Conservation (phyloP, 2,888 invertebrate genomes). For the Sarcophaga variegata region DNA sequence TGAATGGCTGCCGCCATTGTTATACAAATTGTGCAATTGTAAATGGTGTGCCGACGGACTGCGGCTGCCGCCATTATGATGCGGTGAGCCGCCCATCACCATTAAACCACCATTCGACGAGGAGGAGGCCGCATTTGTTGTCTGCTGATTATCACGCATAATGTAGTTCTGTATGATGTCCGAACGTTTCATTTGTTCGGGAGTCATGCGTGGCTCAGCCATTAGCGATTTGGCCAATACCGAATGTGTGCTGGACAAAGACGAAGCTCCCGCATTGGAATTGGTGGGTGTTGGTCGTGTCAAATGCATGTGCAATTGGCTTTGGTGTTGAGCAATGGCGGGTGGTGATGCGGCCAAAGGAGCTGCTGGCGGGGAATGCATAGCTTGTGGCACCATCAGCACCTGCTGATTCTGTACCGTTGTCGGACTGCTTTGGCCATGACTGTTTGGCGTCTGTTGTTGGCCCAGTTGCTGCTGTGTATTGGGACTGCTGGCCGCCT, state of each 20-base stretch:
- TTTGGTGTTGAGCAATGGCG: slow-evolving; percentile 75
- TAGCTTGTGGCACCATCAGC: slow-evolving; percentile 69
- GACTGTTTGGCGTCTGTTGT: neutral
- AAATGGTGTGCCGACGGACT: slow-evolving; percentile 68
- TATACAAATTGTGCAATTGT: slow-evolving; percentile 59
- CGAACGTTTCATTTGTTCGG: slow-evolving; percentile 94
- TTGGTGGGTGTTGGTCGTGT: slow-evolving; percentile 83
- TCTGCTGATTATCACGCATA: slow-evolving; percentile 85
- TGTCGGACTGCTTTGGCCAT: slow-evolving; percentile 28
- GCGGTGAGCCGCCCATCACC: slow-evolving; percentile 71
- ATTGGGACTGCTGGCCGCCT: slow-evolving; percentile 56
- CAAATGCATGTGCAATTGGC: slow-evolving; percentile 83
- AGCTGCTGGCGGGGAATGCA: slow-evolving; percentile 71
- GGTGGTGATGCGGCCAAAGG: slow-evolving; percentile 70
- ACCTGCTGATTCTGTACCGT: slow-evolving; percentile 60
- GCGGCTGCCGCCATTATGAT: slow-evolving; percentile 70
- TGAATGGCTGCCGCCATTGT: slow-evolving; percentile 54
- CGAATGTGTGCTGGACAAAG: slow-evolving; percentile 92
- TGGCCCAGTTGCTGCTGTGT: slow-evolving; percentile 8
- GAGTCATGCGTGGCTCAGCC: slow-evolving; percentile 96
- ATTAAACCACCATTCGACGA: slow-evolving; percentile 71
- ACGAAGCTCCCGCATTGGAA: slow-evolving; percentile 79
- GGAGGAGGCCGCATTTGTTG: slow-evolving; percentile 65
- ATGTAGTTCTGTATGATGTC: slow-evolving; percentile 96
- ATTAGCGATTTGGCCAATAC: slow-evolving; percentile 94